Conservation (phyloP, 2,888 invertebrate genomes). For the Brachypalpus laphriformis region DNA sequence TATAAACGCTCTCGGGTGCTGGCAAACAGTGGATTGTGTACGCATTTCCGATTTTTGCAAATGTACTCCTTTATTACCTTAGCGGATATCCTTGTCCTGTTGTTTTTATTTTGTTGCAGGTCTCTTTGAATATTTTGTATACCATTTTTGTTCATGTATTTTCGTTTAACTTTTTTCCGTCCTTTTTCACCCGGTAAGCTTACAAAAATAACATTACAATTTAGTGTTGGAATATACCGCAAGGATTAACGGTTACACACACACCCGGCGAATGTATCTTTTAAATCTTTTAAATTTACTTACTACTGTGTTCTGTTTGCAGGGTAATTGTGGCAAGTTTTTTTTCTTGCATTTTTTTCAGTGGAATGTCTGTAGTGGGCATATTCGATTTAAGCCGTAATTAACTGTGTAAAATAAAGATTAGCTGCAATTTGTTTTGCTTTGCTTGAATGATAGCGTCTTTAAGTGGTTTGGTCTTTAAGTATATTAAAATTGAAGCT, state of each 20-base stretch:
- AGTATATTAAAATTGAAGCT: too few species aligned
- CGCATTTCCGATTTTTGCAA: conserved; percentile 56
- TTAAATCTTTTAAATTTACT: too few species aligned
- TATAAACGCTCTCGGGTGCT: conserved; percentile 27
- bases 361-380: background rate
- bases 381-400: conserved; percentile 55
- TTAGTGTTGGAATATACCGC: conserved; percentile 60
- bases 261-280: background rate
- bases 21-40: conserved; percentile 56
- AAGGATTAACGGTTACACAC: conserved; percentile 58
- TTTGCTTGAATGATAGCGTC: too few species aligned
- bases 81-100: conserved; percentile 28
- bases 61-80: conserved; percentile 49
- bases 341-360: conserved; percentile 8
- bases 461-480: too few species aligned
- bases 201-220: conserved; percentile 54
- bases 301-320: conserved; percentile 8
- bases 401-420: conserved; percentile 46
- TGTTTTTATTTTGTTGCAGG: background rate
- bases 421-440: conserved; percentile 32
- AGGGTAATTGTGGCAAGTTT: conserved; percentile 22
- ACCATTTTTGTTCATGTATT: conserved; percentile 20
- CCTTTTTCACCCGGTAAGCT: background rate
- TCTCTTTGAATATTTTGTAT: background rate
- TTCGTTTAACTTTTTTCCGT: background rate